Evolutionary conservation across 2,888 invertebrate genomes (phyloP).

Genomic region (Deladenus siricidicola): DNA sequence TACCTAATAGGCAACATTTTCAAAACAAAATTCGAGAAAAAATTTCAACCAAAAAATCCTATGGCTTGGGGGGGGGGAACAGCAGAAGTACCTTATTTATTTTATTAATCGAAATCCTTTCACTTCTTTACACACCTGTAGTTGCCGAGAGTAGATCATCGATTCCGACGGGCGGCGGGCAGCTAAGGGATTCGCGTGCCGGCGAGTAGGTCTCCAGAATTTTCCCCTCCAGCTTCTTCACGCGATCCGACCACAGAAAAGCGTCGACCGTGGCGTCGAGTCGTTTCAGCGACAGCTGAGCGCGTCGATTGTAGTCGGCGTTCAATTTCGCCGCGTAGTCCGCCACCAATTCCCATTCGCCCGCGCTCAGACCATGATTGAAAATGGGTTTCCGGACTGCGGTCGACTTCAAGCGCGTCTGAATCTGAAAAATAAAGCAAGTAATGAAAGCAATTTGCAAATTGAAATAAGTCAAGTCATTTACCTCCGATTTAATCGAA

Average conservation of each 20-base stretch:
- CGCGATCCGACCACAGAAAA: constrained; percentile 62
- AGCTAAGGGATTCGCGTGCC: constrained; percentile 1
- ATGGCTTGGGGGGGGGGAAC: too few species aligned
- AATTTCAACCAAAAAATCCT: too few species aligned
- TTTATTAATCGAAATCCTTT: too few species aligned
- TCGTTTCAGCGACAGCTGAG: constrained; percentile 79
- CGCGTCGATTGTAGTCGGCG: constrained; percentile 72
- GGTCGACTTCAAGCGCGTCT: neutral
- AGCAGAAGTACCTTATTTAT: too few species aligned
- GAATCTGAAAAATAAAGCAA: constrained; percentile 1
- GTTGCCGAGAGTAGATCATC: constrained; percentile 34
- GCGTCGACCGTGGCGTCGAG: constrained; percentile 92
- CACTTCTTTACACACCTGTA: too few species aligned
- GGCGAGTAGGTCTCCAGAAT: constrained; percentile 24
- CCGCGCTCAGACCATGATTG: constrained; percentile 41
- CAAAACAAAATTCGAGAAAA: too few species aligned
- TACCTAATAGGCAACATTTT: too few species aligned
- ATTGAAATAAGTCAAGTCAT: too few species aligned
- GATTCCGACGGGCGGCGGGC: constrained; percentile 8
- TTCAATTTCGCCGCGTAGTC: constrained; percentile 67
- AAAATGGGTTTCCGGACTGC: constrained; percentile 1
- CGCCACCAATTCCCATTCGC: constrained; percentile 74
- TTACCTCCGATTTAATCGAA: too few species aligned
- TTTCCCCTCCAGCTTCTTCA: constrained; percentile 27
- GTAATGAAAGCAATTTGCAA: neutral